Evolutionary conservation across 2,797 vertebrate species (phyloP).

Genomic region (Chiloscyllium punctatum): DNA sequence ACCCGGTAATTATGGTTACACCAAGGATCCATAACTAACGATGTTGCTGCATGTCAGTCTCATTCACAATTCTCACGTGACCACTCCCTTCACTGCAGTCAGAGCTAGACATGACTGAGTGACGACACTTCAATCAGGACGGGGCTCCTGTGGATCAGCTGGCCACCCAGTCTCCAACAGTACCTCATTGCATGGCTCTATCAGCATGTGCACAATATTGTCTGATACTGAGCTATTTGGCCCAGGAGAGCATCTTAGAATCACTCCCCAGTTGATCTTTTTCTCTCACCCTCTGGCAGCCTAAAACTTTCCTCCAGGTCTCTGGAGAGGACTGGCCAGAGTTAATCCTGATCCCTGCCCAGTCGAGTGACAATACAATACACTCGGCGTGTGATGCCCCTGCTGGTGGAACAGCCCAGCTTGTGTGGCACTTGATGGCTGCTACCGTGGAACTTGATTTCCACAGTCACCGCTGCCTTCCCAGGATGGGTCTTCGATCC

Average conservation of each 20-base stretch:
- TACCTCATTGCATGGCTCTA: not conserved
- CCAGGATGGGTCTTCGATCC: not conserved
- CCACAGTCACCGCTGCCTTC: not conserved
- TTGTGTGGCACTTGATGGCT: not conserved
- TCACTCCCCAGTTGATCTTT: not conserved
- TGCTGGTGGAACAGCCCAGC: not conserved
- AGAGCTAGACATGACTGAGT: not conserved
- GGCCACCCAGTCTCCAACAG: not conserved
- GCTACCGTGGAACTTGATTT: not conserved
- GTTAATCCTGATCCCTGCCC: not conserved
- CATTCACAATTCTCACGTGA: not conserved
- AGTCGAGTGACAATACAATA: not conserved
- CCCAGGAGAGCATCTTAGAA: not conserved
- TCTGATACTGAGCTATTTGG: not conserved
- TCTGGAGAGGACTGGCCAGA: not conserved
- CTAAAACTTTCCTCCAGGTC: not conserved
- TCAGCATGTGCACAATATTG: not conserved
- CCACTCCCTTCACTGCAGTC: not conserved
- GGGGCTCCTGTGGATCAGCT: not conserved
- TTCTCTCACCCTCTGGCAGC: not conserved
- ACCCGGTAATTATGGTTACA: not conserved
- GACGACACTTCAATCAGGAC: not conserved
- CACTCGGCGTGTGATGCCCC: not conserved
- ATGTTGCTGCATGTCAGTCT: not conserved
- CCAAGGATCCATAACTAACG: not conserved